Evolutionary conservation across 2,888 invertebrate species (phyloP), one percentile per base, ranked within the genome.

Genomic region (Eupithecia dodoneata): DNA sequence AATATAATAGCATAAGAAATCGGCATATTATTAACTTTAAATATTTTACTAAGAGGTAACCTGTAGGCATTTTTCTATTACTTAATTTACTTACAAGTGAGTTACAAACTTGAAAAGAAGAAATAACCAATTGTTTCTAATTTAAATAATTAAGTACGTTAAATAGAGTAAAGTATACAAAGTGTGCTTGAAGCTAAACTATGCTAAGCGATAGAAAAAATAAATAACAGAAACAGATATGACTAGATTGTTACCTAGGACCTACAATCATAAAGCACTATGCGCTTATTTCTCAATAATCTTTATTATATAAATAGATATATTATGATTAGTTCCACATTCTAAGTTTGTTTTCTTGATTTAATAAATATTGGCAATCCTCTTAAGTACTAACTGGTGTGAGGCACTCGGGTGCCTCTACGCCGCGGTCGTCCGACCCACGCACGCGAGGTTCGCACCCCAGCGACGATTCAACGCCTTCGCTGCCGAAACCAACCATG

Each of bases 101-200:
- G 79, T 74, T 83, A 82, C 75, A 74, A 83, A 81, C 83, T 83
- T 83, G 72, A 82, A 84, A 83, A 77, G 73, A 76, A 83, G 72
- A 76, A 83, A 82, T 82, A 81, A 79, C 73, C 81, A 81, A 81
- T 76, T 77, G 76, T 77, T 83, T 75, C 83, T 81, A 83, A 81
- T 84, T 83, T 79, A 85, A 83, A 84, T 83, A 76, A 81, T 83
- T 82, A 82, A 83, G 85, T 86, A 87, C 82, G 79, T 83, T 84
- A 83, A 86, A 83, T 85, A 87, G 82, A 86, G 84, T 86, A 82
- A 87, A 87, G 82, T 82, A 85, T 86, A 86, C 84, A 85, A 87
- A 86, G 85, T 87, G 93, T 94, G 95, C 95, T 95, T 95, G 94
- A 94, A 95, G 95, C 95, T 94, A 95, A 93, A 94, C 94, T 95